Conservation (phyloP, 2,888 invertebrate genomes). For the Parnassius apollo region DNA sequence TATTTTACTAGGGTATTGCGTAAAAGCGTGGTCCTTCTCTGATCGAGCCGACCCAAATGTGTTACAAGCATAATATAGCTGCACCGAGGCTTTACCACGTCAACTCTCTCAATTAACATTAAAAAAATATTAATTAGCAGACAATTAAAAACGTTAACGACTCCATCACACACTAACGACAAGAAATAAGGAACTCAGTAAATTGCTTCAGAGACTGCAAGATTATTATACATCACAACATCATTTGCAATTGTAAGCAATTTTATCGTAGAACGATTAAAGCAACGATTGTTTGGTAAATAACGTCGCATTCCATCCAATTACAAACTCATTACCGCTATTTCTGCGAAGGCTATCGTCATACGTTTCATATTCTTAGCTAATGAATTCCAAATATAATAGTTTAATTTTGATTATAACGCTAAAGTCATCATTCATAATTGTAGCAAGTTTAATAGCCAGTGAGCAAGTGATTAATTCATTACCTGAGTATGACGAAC, state of each 20-base stretch:
- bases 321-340: conserved; percentile 9
- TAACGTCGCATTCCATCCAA: conserved; percentile 11
- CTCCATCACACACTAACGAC: too few species aligned
- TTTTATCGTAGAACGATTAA: conserved; percentile 18
- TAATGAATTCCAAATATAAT: conserved; percentile 18
- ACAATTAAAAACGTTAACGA: too few species aligned
- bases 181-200: too few species aligned
- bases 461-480: conserved; percentile 12
- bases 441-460: neutral
- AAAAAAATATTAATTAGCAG: too few species aligned
- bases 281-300: conserved; percentile 19
- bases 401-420: neutral
- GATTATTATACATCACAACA: conserved; percentile 7
- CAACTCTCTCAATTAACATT: too few species aligned
- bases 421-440: neutral
- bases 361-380: conserved; percentile 1
- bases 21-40: too few species aligned
- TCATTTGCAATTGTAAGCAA: conserved; percentile 18
- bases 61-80: too few species aligned
- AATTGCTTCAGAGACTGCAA: too few species aligned
- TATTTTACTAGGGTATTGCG: too few species aligned
- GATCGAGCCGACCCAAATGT: too few species aligned
- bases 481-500: conserved; percentile 24
- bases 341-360: conserved; percentile 9
- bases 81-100: too few species aligned